Conservation (phyloP, 37 sponge, comb jelly and placozoan genomes). For the Beroe ovata region DNA sequence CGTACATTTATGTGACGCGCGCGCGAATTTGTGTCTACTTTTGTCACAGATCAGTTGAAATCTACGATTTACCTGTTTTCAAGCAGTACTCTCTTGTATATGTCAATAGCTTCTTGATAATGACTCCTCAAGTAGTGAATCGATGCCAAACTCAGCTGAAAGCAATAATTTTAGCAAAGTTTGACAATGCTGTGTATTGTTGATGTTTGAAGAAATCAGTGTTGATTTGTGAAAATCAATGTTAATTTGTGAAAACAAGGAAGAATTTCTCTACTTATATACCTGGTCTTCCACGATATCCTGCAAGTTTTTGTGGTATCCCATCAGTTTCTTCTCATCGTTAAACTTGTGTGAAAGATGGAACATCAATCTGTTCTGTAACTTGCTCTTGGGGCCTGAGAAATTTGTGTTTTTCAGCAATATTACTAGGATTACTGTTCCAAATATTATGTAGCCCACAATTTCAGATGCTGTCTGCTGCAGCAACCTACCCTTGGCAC, state of each 20-base stretch:
- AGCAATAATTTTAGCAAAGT: too few relatives aligned
- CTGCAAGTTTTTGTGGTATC: slow-evolving; percentile 85
- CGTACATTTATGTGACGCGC: background rate
- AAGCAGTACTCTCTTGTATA: slow-evolving; percentile 90
- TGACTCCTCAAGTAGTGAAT: slow-evolving; percentile 97
- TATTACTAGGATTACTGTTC: too few relatives aligned
- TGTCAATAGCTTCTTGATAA: slow-evolving; percentile 99
- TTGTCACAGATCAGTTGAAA: background rate
- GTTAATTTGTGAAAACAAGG: too few relatives aligned
- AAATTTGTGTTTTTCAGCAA: too few relatives aligned
- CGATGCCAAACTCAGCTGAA: slow-evolving; percentile 92
- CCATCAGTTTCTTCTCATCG: slow-evolving; percentile 87
- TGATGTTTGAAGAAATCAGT: too few relatives aligned
- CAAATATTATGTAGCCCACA: too few relatives aligned
- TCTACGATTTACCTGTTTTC: slow-evolving; percentile 91
- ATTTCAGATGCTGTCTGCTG: too few relatives aligned
- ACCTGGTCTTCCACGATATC: slow-evolving; percentile 95
- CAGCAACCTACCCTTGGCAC: slow-evolving; percentile 79
- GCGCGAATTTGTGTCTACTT: background rate
- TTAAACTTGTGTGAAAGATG: slow-evolving; percentile 94
- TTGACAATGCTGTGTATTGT: too few relatives aligned
- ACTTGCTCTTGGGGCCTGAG: slow-evolving; percentile 74
- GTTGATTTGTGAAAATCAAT: too few relatives aligned
- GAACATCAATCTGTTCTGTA: slow-evolving; percentile 90
- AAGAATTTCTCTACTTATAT: too few relatives aligned